phyloP scores from a whole-genome alignment of 2,888 invertebrate species.

The Leuctra nigra region DNA sequence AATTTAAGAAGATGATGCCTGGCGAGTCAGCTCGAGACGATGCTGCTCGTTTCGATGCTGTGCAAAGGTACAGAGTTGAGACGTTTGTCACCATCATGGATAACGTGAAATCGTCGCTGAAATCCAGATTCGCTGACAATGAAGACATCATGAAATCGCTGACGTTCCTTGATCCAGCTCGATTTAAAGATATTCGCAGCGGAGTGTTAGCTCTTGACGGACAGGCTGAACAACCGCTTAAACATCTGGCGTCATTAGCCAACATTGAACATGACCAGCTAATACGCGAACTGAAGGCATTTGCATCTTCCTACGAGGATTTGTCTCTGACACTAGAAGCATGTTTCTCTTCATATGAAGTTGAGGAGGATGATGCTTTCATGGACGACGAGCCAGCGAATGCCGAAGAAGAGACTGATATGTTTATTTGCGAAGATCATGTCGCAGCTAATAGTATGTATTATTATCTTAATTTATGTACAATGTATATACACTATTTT shows the following conservation, averaged over 20 bases:
- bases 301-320: background rate
- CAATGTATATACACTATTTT: no score
- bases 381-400: no score
- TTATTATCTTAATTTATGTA: no score
- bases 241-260: background rate
- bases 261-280: slow-evolving; percentile 2
- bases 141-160: no score
- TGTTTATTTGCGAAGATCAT: no score
- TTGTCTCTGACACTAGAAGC: background rate
- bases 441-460: no score
- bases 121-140: background rate
- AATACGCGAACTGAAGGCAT: slow-evolving; percentile 1
- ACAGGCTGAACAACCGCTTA: background rate
- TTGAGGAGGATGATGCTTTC: no score
- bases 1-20: background rate
- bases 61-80: background rate
- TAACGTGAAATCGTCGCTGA: background rate
- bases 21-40: background rate
- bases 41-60: background rate
- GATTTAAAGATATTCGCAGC: background rate
- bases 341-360: no score
- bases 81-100: background rate
- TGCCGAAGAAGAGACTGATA: no score
- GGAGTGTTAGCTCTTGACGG: background rate
- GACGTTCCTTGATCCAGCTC: background rate